A percentile compares a stretch with the other conserved stretches of the same genome.
These are phyloP conservation scores for Seira sanloemensis DNA, from an alignment of 2,888 invertebrate species.

Conservation along the genomic window DNA sequence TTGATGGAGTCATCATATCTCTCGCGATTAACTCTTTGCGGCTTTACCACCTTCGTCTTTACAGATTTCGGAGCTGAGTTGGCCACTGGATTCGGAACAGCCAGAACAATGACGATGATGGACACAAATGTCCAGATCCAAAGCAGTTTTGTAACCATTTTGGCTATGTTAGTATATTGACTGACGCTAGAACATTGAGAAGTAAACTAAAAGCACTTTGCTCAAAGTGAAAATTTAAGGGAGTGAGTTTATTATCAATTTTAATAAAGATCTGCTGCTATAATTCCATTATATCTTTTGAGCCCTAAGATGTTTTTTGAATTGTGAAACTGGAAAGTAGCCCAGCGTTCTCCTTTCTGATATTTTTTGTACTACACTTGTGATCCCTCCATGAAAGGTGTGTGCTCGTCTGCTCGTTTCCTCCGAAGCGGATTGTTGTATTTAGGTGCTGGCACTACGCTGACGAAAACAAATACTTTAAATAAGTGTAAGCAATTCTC, in stretches of 20 bases:
- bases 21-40: constrained; percentile 58
- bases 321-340: background rate
- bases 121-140: constrained; percentile 9
- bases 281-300: too few species aligned
- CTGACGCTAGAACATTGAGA: background rate
- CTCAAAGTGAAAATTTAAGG: too few species aligned
- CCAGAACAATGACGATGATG: constrained; percentile 15
- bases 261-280: background rate
- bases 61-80: constrained; percentile 43
- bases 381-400: background rate
- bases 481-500: too few species aligned
- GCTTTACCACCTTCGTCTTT: constrained; percentile 44
- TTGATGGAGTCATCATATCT: constrained; percentile 84
- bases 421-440: background rate
- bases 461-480: background rate
- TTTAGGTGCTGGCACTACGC: background rate
- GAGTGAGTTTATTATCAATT: background rate
- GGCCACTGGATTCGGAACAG: constrained; percentile 40
- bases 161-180: background rate
- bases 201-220: background rate
- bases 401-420: background rate
- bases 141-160: constrained; percentile 22
- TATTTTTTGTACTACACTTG: background rate
- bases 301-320: too few species aligned
- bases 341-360: background rate